Evolutionary conservation across 2,888 invertebrate genomes (phyloP).

Genomic region (Escarpia spicata): DNA sequence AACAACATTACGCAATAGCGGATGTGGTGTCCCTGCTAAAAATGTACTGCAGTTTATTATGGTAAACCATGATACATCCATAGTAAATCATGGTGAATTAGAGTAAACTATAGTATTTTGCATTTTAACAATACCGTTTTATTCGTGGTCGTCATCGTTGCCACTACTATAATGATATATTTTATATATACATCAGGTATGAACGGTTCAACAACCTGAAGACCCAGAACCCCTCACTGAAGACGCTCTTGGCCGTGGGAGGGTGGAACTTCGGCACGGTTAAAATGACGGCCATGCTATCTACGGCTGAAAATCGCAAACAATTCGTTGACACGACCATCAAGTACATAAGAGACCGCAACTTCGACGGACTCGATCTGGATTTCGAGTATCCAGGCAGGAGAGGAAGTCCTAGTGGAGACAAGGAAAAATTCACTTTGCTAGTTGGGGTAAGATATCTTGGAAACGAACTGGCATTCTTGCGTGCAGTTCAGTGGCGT

Average conservation of each 20-base stretch:
- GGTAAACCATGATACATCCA: no score
- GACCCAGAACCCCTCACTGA: background rate
- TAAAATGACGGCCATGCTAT: constrained; percentile 19
- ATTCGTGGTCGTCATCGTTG: background rate
- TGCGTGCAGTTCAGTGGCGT: background rate
- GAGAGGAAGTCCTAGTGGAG: background rate
- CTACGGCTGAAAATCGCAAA: background rate
- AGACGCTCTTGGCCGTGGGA: constrained; percentile 22
- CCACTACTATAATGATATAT: background rate
- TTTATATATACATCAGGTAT: background rate
- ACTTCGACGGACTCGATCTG: constrained; percentile 13
- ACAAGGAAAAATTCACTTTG: constrained; percentile 6
- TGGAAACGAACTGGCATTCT: background rate
- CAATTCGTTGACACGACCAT: constrained; percentile 13
- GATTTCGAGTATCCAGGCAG: constrained; percentile 20
- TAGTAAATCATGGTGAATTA: no score
- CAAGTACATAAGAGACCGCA: background rate
- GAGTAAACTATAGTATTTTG: no score
- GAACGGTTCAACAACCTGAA: background rate
- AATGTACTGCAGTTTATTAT: no score
- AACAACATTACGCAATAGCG: background rate
- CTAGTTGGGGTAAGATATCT: background rate
- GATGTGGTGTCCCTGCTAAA: background rate
- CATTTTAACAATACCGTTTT: background rate
- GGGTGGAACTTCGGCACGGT: constrained; percentile 18